phyloP scores from a whole-genome alignment of 2,113 vertebrate genomes.

The Tor tambroides region DNA sequence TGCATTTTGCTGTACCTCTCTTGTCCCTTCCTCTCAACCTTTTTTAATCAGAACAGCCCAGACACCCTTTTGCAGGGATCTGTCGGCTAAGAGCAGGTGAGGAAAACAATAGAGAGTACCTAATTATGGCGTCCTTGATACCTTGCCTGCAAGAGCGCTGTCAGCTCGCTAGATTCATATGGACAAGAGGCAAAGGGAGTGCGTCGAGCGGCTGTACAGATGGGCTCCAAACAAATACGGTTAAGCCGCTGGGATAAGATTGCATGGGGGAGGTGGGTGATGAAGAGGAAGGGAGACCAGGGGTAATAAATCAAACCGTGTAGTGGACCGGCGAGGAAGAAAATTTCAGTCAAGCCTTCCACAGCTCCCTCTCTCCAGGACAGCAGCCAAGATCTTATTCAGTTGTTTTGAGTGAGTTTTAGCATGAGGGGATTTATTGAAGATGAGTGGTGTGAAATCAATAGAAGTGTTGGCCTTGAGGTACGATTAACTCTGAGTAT shows the following conservation, averaged over 20 bases:
- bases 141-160: conserved; percentile 10
- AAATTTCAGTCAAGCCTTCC: conserved; percentile 48
- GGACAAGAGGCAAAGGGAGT: conserved; percentile 23
- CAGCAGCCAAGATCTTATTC: conserved; percentile 39
- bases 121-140: conserved; percentile 43
- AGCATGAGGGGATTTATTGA: conserved; percentile 7
- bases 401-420: conserved; percentile 4
- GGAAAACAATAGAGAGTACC: conserved; percentile 43
- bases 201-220: conserved; percentile 33
- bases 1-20: background rate
- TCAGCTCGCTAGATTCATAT: conserved; percentile 43
- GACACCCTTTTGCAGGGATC: conserved; percentile 9
- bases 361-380: background rate
- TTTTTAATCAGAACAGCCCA: conserved; percentile 24
- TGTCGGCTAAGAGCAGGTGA: background rate
- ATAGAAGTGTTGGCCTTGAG: conserved; percentile 18
- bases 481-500: conserved; percentile 18
- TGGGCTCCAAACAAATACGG: conserved; percentile 46
- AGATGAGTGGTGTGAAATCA: conserved; percentile 26
- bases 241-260: conserved; percentile 48
- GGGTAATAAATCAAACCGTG: conserved; percentile 57
- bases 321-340: conserved; percentile 19
- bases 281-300: background rate
- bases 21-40: background rate
- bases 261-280: conserved; percentile 13